These are phyloP conservation scores for Thalassarche chlororhynchos DNA, from an alignment of 2,113 vertebrate species.

Conservation along the genomic window DNA sequence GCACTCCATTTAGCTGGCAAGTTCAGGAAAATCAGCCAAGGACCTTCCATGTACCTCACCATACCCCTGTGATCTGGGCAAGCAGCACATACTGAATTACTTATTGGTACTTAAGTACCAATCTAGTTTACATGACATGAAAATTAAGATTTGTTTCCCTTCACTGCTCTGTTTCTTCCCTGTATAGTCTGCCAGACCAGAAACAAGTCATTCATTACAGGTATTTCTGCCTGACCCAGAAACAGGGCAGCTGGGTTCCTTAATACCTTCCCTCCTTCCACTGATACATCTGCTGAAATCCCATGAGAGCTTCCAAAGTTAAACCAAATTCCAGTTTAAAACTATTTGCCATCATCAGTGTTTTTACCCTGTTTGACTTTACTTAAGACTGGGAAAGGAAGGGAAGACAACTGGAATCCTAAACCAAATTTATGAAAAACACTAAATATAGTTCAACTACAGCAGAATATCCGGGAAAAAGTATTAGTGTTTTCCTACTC, in stretches of 20 bases:
- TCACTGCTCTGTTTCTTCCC: background rate
- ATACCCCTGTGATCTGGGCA: background rate
- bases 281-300: background rate
- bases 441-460: background rate
- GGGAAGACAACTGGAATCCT: background rate
- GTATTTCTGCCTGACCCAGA: background rate
- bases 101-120: background rate
- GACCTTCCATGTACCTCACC: background rate
- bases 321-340: background rate
- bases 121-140: background rate
- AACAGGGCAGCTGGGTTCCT: background rate
- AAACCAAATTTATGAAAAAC: background rate
- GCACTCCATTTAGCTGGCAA: background rate
- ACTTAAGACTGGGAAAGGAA: too few species aligned
- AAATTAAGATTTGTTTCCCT: background rate
- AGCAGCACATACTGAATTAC: background rate
- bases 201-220: background rate
- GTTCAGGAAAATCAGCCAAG: background rate
- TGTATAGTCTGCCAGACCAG: background rate
- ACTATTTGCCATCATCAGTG: background rate
- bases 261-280: background rate
- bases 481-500: background rate
- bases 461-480: background rate
- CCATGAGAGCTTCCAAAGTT: background rate
- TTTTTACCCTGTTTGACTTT: background rate